Evolutionary conservation across 2,113 vertebrate genomes (phyloP).

Genomic region (Melanerpes aurifrons): DNA sequence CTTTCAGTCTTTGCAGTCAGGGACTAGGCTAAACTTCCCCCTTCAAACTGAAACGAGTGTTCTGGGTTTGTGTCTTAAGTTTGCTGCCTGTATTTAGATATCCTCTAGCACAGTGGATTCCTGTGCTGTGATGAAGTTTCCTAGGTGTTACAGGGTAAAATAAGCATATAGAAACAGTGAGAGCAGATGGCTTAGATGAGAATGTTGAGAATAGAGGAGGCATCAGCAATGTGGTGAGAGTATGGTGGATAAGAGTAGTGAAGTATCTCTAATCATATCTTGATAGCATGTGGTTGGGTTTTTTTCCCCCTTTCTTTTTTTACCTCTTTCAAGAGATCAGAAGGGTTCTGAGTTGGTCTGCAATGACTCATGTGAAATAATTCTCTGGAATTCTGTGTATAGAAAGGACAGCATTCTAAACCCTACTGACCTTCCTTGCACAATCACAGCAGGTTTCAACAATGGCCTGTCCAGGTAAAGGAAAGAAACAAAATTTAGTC

Average conservation of each 20-base stretch:
- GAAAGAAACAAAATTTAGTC: neutral
- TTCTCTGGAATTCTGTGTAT: neutral
- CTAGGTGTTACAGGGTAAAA: neutral
- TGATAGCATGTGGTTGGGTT: neutral
- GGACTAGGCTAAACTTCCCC: too few relatives aligned
- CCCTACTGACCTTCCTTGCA: neutral
- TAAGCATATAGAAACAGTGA: neutral
- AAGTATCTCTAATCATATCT: neutral
- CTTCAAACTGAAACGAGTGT: neutral
- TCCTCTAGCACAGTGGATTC: neutral
- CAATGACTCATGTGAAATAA: neutral
- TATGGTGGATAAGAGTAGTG: neutral
- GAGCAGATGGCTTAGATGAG: conserved; percentile 1
- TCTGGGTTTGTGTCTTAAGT: neutral
- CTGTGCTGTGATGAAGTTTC: neutral
- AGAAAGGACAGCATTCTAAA: neutral
- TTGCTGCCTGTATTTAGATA: neutral
- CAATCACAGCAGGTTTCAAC: neutral
- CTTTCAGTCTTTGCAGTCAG: too few relatives aligned
- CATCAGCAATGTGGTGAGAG: neutral
- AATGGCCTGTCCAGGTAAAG: neutral
- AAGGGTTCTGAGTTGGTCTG: neutral
- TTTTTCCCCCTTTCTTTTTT: neutral
- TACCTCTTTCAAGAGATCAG: neutral
- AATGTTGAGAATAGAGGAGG: neutral